Percentiles rank a stretch among this genome's conserved stretches.
Evolutionary conservation across 53 echinoderm and acorn worm genomes (phyloP).

Genomic region (Arbacia lixula): DNA sequence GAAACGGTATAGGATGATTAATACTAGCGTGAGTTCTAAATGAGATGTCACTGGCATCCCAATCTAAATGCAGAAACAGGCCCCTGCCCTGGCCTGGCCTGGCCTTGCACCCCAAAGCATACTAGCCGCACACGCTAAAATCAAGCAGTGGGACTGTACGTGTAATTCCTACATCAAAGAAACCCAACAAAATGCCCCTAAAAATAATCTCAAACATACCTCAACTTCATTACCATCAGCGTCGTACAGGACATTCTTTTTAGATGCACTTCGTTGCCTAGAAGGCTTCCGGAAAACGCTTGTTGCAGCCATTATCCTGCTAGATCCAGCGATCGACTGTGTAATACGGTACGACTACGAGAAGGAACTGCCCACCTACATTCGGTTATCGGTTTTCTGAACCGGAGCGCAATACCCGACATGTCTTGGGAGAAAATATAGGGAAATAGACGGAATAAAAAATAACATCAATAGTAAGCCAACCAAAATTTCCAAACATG

Average conservation of each 20-base stretch:
- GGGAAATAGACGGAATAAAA: no score
- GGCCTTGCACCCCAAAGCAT: background rate
- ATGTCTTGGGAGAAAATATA: no score
- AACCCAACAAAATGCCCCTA: no score
- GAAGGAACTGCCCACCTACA: constrained; percentile 46
- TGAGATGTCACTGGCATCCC: background rate
- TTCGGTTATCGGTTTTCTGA: no score
- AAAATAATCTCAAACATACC: constrained; percentile 34
- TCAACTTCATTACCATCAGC: constrained; percentile 86
- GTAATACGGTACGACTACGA: background rate
- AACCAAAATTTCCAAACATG: no score
- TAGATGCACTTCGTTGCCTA: constrained; percentile 18
- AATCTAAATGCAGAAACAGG: no score
- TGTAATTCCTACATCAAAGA: background rate
- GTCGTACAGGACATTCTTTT: constrained; percentile 65
- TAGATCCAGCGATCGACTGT: background rate
- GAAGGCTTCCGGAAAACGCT: constrained; percentile 38
- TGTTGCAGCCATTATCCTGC: constrained; percentile 9
- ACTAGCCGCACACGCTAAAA: background rate
- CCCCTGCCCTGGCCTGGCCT: no score
- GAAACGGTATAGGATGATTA: no score
- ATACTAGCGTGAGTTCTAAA: background rate
- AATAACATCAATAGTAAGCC: no score
- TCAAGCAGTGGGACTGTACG: constrained; percentile 1
- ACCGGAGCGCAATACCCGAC: no score